A percentile compares a stretch with the other conserved stretches of the same genome.
These are phyloP conservation scores for Echinometra lucunter DNA, from an alignment of 53 echinoderm and acorn worm genomes.

Conservation along the genomic window DNA sequence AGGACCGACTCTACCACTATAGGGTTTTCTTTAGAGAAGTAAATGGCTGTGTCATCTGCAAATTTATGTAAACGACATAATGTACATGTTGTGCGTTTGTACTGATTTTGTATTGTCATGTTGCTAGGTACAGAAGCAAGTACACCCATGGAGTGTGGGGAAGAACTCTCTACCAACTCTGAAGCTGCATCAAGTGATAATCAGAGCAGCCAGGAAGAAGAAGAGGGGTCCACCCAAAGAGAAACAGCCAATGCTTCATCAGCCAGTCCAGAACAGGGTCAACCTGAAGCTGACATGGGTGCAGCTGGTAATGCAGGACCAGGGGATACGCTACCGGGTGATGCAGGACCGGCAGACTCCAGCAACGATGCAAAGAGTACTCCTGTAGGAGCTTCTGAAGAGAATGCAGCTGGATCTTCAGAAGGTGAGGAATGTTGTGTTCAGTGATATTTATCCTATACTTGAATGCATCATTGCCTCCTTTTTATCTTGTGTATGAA, in stretches of 20 bases:
- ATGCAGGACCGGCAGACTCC: constrained; percentile 63
- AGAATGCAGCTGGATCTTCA: constrained; percentile 22
- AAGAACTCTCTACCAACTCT: constrained; percentile 47
- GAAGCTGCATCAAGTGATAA: constrained; percentile 54
- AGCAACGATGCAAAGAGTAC: constrained; percentile 50
- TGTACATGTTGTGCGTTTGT: too few species aligned
- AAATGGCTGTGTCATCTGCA: too few species aligned
- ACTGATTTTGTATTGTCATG: too few species aligned
- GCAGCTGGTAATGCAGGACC: constrained; percentile 22
- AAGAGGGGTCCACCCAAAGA: neutral
- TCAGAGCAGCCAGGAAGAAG: neutral
- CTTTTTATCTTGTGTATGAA: neutral
- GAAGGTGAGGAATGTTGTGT: constrained; percentile 32
- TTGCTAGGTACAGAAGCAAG: constrained; percentile 29
- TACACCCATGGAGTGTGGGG: constrained; percentile 48
- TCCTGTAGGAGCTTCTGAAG: neutral
- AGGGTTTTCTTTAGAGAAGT: too few species aligned
- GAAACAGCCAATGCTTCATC: neutral
- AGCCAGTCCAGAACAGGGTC: constrained; percentile 32
- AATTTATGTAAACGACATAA: too few species aligned
- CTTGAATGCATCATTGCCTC: too few species aligned
- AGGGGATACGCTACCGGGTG: constrained; percentile 37
- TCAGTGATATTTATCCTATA: too few species aligned
- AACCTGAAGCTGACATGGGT: neutral
- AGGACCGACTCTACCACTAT: too few species aligned